Percentiles rank a stretch among this genome's conserved stretches.
phyloP scores from a whole-genome alignment of 2,113 vertebrate genomes.

The Lontra canadensis region DNA sequence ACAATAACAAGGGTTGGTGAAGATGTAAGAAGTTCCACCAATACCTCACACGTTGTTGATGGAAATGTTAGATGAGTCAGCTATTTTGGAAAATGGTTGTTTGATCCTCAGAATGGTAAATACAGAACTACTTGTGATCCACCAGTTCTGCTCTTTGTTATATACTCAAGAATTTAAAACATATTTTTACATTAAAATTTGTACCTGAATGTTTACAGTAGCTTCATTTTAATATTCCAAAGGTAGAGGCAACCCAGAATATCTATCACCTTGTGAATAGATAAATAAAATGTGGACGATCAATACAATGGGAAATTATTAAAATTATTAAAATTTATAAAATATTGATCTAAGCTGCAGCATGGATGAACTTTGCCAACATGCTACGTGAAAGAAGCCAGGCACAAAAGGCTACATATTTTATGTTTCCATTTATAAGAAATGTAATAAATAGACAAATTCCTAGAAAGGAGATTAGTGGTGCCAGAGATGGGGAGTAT shows the following conservation, averaged over 20 bases:
- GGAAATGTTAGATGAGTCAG: not conserved
- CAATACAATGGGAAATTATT: not conserved
- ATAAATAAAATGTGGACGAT: not conserved
- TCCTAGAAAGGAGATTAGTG: not conserved
- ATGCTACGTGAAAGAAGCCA: not conserved
- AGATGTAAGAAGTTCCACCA: not conserved
- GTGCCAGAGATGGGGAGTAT: not conserved
- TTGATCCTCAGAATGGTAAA: not conserved
- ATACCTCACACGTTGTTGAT: not conserved
- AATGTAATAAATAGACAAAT: not conserved
- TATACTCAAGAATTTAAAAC: not conserved
- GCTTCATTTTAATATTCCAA: not conserved
- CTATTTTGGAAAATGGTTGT: not conserved
- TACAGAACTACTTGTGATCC: not conserved
- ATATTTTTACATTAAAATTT: not conserved
- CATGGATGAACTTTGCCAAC: not conserved
- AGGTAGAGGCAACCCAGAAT: not conserved
- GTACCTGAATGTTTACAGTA: too few relatives aligned
- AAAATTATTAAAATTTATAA: not conserved
- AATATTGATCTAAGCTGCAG: not conserved
- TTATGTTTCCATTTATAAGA: not conserved
- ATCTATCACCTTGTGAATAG: not conserved
- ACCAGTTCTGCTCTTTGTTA: not conserved
- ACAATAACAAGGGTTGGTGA: not conserved
- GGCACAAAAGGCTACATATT: not conserved